Evolutionary conservation across 2,888 invertebrate species (phyloP).

Genomic region (Chalcosyrphus nemorum): DNA sequence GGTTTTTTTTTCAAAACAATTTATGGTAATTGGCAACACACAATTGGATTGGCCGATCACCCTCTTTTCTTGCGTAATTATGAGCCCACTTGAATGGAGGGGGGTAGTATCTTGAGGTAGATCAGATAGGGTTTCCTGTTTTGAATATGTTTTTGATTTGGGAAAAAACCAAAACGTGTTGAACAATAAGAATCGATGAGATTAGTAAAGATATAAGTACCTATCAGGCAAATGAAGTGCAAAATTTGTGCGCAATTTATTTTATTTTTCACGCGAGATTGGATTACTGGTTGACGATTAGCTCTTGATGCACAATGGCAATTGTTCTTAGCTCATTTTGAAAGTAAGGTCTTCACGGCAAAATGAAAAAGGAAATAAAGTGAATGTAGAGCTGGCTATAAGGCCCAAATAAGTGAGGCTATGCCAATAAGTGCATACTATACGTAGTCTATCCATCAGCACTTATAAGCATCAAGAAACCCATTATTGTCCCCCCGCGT

Average conservation of each 20-base stretch:
- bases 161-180: background rate
- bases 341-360: too few species aligned
- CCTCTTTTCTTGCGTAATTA: background rate
- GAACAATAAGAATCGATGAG: background rate
- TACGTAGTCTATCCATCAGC: too few species aligned
- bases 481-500: too few species aligned
- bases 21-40: background rate
- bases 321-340: too few species aligned
- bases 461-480: too few species aligned
- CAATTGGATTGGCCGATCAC: background rate
- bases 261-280: too few species aligned
- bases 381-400: too few species aligned
- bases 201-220: background rate
- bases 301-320: background rate
- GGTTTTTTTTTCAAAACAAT: background rate
- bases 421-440: too few species aligned
- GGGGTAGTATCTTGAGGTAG: background rate
- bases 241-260: background rate
- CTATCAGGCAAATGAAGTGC: background rate
- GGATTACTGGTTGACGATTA: too few species aligned
- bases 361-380: too few species aligned
- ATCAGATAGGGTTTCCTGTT: background rate
- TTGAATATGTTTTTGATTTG: conserved; percentile 3
- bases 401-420: too few species aligned
- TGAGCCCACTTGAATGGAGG: background rate